A percentile compares a stretch with the other conserved stretches of the same genome.
phyloP scores from a whole-genome alignment of 2,113 vertebrate genomes.

The Ceyx margarethae region DNA sequence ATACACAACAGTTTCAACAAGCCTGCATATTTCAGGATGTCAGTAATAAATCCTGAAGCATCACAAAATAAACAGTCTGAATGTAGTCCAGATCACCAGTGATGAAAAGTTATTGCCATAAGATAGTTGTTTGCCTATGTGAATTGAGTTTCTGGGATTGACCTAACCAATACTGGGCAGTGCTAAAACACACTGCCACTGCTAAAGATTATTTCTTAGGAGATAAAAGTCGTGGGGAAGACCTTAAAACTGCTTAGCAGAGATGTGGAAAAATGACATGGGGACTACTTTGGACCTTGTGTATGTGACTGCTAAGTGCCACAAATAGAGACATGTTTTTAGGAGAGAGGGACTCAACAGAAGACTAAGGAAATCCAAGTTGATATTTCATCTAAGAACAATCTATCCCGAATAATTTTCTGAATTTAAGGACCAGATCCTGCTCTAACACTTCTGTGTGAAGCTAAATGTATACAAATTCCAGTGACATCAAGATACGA shows the following conservation, averaged over 20 bases:
- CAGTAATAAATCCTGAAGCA: neutral
- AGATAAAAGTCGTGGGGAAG: neutral
- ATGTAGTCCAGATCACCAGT: neutral
- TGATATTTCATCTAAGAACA: neutral
- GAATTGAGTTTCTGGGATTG: neutral
- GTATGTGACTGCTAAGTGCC: neutral
- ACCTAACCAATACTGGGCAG: accelerated
- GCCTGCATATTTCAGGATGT: neutral
- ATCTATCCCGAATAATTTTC: neutral
- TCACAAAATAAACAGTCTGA: neutral
- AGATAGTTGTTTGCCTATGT: neutral
- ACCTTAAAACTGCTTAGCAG: neutral
- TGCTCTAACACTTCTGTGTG: neutral
- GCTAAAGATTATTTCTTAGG: neutral
- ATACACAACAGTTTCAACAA: neutral
- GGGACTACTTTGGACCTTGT: too few species aligned
- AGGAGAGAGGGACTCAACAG: neutral
- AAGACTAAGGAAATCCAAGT: neutral
- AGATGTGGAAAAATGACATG: neutral
- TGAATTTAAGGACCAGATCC: neutral
- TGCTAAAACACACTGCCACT: neutral
- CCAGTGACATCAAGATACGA: neutral
- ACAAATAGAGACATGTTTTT: accelerated
- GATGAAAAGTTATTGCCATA: neutral
- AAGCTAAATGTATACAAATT: neutral